Evolutionary conservation across 2,888 invertebrate species (phyloP).

Genomic region (Amblyjoppa proteus): DNA sequence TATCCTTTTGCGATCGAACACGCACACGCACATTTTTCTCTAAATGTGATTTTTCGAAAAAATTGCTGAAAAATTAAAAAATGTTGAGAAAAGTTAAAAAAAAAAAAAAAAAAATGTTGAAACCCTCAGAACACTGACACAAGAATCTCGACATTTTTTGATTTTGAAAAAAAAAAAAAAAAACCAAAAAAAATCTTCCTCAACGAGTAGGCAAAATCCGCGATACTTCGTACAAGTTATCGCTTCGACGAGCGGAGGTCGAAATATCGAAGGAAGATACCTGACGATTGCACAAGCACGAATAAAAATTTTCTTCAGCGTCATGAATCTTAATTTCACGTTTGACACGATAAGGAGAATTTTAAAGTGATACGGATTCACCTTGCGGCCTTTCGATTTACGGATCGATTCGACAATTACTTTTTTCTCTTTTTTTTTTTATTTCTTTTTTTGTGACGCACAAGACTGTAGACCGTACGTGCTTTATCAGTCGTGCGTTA

Average conservation of each 20-base stretch:
- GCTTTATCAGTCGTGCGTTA: conserved; percentile 2
- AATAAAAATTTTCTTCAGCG: background rate
- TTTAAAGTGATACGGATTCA: background rate
- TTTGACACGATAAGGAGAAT: background rate
- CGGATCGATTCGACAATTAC: background rate
- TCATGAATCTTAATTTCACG: background rate
- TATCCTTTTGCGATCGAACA: background rate
- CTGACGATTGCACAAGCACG: background rate
- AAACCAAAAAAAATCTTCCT: background rate
- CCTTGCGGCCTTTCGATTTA: background rate
- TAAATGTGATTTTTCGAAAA: background rate
- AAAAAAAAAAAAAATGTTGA: background rate
- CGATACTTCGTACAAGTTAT: background rate
- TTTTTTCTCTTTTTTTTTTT: background rate
- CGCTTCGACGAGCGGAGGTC: background rate
- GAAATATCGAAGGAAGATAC: background rate
- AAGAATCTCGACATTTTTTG: background rate
- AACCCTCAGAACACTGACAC: no score
- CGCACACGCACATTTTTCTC: background rate
- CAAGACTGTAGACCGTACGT: conserved; percentile 3
- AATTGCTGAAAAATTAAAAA: background rate
- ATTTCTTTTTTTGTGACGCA: conserved; percentile 8
- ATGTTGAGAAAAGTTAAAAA: background rate
- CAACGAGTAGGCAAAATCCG: background rate
- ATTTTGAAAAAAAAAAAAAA: no score